Percentiles rank a stretch among this genome's conserved stretches.
phyloP scores from a whole-genome alignment of 2,113 vertebrate genomes.

The Ptychochromis oligacanthus region DNA sequence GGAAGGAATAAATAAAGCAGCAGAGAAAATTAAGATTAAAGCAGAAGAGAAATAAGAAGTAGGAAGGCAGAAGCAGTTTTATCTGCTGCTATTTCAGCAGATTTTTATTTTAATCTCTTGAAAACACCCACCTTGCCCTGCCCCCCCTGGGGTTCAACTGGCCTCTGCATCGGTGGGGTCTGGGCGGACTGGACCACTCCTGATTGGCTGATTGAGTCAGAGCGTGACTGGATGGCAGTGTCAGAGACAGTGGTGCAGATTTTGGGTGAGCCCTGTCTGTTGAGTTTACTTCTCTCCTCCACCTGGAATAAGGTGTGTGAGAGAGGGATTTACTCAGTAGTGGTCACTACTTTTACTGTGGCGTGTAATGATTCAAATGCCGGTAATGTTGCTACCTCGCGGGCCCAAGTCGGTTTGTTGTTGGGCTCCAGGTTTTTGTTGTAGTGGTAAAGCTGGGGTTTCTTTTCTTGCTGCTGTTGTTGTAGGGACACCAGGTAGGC shows the following conservation, averaged over 20 bases:
- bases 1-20: slow-evolving; percentile 38
- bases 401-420: slow-evolving; percentile 91
- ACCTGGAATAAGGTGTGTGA: slow-evolving; percentile 75
- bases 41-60: slow-evolving; percentile 19
- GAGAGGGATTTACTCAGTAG: neutral
- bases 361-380: neutral
- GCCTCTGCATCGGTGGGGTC: slow-evolving; percentile 93
- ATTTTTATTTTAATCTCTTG: neutral
- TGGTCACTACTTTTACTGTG: neutral
- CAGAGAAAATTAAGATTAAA: slow-evolving; percentile 7
- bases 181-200: slow-evolving; percentile 81
- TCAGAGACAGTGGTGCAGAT: slow-evolving; percentile 86
- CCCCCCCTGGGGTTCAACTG: slow-evolving; percentile 91
- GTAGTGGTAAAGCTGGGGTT: slow-evolving; percentile 89
- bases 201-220: slow-evolving; percentile 81
- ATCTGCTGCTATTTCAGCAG: neutral
- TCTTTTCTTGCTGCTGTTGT: slow-evolving; percentile 86
- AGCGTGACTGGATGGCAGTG: slow-evolving; percentile 82
- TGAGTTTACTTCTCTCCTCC: slow-evolving; percentile 90
- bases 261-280: slow-evolving; percentile 89
- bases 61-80: slow-evolving; percentile 8
- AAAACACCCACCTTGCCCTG: slow-evolving; percentile 86
- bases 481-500: slow-evolving; percentile 92
- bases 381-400: slow-evolving; percentile 79
- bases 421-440: slow-evolving; percentile 86